Evolutionary conservation across 53 echinoderm and acorn worm species (phyloP), one percentile per base, ranked within the genome.

Genomic region (Temnopleurus reevesii): DNA sequence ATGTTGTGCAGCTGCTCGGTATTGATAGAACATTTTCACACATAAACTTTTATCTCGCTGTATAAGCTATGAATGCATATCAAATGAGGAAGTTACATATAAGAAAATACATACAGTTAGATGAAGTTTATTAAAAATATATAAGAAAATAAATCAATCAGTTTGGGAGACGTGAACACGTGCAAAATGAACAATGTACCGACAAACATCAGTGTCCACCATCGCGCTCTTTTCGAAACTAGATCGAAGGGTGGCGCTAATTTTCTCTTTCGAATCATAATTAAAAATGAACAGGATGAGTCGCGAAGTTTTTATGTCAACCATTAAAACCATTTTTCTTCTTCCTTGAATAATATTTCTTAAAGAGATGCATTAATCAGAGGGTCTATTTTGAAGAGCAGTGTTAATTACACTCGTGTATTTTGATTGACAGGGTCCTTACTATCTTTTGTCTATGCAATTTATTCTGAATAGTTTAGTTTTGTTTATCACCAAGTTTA

Each of bases 201-300:
- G 12, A 12, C 19, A 34, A 65, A 12, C 65, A 35, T 31, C 19
- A 55, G 56, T 34, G 9, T 59, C 33, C 29, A 65, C 19, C 65
- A 33, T 34, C 19, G n/a, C n/a, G n/a, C 81, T 7, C 41, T 19
- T 59, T 84, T 86, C 86, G 86, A 86, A 86, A 86, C 86, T 46
- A 86, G 30, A 12, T 27, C 26, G 15, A 33, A 12, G 65, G 34
- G 45, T 21, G 33, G 44, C 23, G 54, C 34, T 33, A 53, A 84
- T 51, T 64, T 86, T 86, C 65, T 47, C 86, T 86, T 86, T 86
- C 86, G 86, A 46, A 64, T 46, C 43, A 65, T 86, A 86, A 86
- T 86, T 86, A 86, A 30, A 29, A 30, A 27, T 46, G 65, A 25
- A 45, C 47, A 86, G 63, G 65, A 64, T 84, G 58, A 49, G 81